These are phyloP conservation scores for Gnathonemus longibarbis DNA, from an alignment of 2,113 vertebrate species.

Conservation along the genomic window DNA sequence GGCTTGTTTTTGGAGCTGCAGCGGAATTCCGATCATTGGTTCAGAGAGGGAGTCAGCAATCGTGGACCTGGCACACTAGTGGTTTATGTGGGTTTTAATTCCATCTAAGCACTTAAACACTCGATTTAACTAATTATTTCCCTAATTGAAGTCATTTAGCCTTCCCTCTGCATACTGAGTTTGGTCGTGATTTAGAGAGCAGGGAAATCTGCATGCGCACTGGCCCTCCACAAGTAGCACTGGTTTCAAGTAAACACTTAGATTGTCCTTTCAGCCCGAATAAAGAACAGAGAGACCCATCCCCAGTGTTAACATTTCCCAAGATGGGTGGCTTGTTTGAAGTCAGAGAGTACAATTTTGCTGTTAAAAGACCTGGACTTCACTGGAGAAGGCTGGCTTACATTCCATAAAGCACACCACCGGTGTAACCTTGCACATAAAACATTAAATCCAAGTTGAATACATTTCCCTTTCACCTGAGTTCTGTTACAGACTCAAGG, in stretches of 20 bases:
- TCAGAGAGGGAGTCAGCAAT: background rate
- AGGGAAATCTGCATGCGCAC: background rate
- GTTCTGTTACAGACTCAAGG: background rate
- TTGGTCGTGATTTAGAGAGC: background rate
- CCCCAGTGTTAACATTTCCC: background rate
- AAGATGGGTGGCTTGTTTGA: background rate
- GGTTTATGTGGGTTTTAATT: background rate
- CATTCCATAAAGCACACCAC: background rate
- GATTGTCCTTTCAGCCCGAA: background rate
- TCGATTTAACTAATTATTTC: constrained; percentile 15
- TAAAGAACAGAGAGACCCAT: background rate
- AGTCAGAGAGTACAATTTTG: background rate
- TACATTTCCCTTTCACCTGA: background rate
- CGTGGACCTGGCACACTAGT: background rate
- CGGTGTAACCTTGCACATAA: background rate
- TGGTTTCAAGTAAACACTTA: background rate
- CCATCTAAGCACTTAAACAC: constrained; percentile 8
- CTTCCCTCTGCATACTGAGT: background rate
- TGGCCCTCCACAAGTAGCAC: background rate
- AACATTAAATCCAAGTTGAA: background rate
- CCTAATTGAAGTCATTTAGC: constrained; percentile 12
- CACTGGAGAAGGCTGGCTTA: background rate
- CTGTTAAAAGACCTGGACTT: background rate
- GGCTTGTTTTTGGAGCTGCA: background rate
- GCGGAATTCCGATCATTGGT: background rate